Evolutionary conservation across 2,113 vertebrate species (phyloP).

Genomic region (Crotalus horridus): DNA sequence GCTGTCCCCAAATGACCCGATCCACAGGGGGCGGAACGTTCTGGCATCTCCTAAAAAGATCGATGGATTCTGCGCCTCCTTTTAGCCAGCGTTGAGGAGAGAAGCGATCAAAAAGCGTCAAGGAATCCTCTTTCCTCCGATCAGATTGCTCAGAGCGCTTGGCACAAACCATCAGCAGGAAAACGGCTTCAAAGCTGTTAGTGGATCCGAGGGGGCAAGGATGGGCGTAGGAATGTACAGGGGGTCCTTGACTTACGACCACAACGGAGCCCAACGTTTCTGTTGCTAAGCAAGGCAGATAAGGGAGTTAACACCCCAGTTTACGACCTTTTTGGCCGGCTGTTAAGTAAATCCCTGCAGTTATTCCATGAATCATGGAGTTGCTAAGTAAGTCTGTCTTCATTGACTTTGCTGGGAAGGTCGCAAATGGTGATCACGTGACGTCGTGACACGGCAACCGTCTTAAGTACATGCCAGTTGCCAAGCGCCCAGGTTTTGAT

Average conservation of each 20-base stretch:
- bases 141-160: not conserved
- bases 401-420: not conserved
- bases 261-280: not conserved
- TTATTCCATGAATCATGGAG: not conserved
- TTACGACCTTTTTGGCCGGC: not conserved
- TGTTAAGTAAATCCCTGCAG: not conserved
- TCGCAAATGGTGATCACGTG: not conserved
- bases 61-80: not conserved
- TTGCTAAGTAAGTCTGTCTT: not conserved
- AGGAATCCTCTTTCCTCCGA: not conserved
- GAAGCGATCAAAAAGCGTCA: not conserved
- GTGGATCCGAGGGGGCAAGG: not conserved
- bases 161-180: not conserved
- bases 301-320: not conserved
- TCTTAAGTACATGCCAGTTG: not conserved
- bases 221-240: not conserved
- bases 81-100: not conserved
- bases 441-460: not conserved
- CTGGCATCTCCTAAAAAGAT: not conserved
- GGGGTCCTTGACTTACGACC: not conserved
- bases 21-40: not conserved
- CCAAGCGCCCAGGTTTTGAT: not conserved
- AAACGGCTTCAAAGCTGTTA: not conserved
- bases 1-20: not conserved
- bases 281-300: not conserved